phyloP scores from a whole-genome alignment of 2,888 invertebrate genomes.

The Physocephala rufipes region DNA sequence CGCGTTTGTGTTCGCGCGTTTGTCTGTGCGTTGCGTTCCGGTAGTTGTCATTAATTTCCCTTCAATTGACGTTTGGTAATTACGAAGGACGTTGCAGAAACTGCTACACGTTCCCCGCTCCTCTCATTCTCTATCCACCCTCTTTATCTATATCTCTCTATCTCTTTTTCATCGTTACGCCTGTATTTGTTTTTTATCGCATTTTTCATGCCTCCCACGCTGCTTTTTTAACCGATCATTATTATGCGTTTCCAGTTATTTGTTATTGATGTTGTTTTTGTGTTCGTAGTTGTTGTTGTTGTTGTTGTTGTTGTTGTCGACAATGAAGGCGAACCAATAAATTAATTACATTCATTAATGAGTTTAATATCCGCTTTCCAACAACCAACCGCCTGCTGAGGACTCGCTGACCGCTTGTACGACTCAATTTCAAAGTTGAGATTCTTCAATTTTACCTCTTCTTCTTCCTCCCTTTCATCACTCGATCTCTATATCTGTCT shows the following conservation, averaged over 20 bases:
- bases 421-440: slow-evolving; percentile 4
- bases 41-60: slow-evolving; percentile 51
- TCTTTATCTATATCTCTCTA: slow-evolving; percentile 23
- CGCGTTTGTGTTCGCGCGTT: neutral
- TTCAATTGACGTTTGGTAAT: slow-evolving; percentile 57
- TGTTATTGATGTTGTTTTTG: slow-evolving; percentile 42
- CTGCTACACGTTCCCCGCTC: slow-evolving; percentile 39
- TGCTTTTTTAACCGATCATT: slow-evolving; percentile 35
- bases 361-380: slow-evolving; percentile 39
- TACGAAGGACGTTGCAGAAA: slow-evolving; percentile 54
- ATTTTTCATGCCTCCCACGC: neutral
- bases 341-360: slow-evolving; percentile 50
- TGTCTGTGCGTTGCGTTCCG: slow-evolving; percentile 16
- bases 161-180: slow-evolving; percentile 1
- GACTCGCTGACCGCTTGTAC: neutral
- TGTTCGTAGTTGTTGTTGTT: slow-evolving; percentile 38
- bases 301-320: slow-evolving; percentile 40
- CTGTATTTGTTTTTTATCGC: neutral
- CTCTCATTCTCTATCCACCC: slow-evolving; percentile 7
- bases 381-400: slow-evolving; percentile 25
- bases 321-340: slow-evolving; percentile 43
- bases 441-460: neutral
- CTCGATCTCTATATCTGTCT: no score
- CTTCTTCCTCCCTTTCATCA: neutral
- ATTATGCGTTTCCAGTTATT: slow-evolving; percentile 42